Conservation (phyloP, 2,797 vertebrate genomes). For the Mallotus villosus region DNA sequence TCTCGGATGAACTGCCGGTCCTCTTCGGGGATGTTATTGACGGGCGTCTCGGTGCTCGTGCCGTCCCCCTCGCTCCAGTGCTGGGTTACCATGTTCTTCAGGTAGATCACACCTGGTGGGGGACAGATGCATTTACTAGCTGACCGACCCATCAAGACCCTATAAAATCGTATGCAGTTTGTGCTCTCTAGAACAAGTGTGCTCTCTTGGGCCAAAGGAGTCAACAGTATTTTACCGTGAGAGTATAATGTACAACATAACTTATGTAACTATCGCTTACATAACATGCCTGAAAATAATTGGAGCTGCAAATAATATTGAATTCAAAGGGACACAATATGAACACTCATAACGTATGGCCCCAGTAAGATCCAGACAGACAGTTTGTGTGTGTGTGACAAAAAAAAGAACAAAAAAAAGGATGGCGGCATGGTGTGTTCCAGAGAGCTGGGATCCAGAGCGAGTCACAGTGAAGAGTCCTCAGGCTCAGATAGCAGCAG, state of each 20-base stretch:
- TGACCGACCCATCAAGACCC: background rate
- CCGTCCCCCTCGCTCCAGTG: conserved; percentile 94
- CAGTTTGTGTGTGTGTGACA: background rate
- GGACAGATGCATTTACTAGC: conserved; percentile 5
- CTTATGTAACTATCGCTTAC: no score
- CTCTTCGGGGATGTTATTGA: conserved; percentile 94
- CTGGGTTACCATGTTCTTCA: conserved; percentile 99
- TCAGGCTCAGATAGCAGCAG: background rate
- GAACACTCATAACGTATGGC: no score
- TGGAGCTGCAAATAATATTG: no score
- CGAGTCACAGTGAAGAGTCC: background rate
- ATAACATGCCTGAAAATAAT: no score
- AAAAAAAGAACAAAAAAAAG: background rate
- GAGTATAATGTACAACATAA: no score
- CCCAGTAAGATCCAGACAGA: no score
- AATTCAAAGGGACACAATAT: no score
- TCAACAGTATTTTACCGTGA: no score
- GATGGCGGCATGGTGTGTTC: background rate
- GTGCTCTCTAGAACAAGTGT: no score
- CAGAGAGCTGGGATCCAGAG: background rate
- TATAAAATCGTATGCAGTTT: background rate
- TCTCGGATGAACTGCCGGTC: conserved; percentile 95
- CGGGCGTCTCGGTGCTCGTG: conserved; percentile 81
- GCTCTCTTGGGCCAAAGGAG: no score
- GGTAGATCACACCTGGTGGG: conserved; percentile 94